Conservation (phyloP, 2,113 vertebrate species). For the Mirounga angustirostris region DNA sequence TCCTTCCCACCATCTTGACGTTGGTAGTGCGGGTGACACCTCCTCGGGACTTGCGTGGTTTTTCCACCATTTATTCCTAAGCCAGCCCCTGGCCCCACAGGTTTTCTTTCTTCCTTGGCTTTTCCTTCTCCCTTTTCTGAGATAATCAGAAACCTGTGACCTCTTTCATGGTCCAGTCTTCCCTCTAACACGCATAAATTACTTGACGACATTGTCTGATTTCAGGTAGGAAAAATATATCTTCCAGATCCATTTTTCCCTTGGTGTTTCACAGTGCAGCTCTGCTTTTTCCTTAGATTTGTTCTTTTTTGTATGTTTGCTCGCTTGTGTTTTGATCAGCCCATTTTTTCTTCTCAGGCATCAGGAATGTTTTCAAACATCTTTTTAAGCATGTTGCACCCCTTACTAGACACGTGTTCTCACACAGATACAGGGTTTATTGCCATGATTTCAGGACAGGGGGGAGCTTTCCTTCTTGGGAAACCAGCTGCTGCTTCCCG, state of each 20-base stretch:
- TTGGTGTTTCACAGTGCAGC: not conserved
- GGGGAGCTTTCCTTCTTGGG: not conserved
- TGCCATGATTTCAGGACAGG: not conserved
- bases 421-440: fast-evolving
- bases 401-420: not conserved
- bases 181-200: not conserved
- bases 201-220: not conserved
- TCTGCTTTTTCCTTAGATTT: not conserved
- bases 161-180: not conserved
- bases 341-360: conserved; percentile 7
- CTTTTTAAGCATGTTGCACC: not conserved
- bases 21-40: not conserved
- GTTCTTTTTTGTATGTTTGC: not conserved
- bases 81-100: not conserved
- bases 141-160: not conserved
- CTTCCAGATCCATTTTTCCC: not conserved
- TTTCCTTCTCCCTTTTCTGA: not conserved
- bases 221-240: not conserved
- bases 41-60: not conserved
- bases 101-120: not conserved
- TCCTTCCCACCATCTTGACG: fast-evolving
- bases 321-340: not conserved
- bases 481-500: not conserved
- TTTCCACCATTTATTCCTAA: not conserved
- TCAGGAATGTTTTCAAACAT: not conserved